These are phyloP conservation scores for Molossus molossus DNA, from an alignment of 2,797 vertebrate genomes.

Conservation along the genomic window DNA sequence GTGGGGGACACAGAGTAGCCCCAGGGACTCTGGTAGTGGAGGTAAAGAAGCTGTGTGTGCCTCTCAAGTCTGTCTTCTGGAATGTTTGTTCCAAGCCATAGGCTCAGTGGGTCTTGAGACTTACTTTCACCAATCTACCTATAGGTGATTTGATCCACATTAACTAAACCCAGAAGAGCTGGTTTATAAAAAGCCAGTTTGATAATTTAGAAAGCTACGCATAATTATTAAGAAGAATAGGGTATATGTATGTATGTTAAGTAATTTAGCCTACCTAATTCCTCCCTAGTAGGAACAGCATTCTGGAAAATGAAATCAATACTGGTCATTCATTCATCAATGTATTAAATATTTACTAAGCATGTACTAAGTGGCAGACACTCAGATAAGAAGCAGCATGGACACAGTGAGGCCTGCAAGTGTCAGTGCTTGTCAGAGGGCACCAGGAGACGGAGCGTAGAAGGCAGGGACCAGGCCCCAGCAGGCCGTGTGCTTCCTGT, in stretches of 20 bases:
- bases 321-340: neutral
- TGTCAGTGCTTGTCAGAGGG: neutral
- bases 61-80: neutral
- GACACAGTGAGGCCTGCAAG: neutral
- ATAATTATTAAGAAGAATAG: neutral
- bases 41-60: neutral
- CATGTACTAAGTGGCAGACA: neutral
- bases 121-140: neutral
- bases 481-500: neutral
- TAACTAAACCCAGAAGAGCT: constrained; percentile 40
- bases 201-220: neutral
- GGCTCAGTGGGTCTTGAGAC: neutral
- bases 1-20: no score
- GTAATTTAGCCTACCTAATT: neutral
- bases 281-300: neutral
- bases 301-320: constrained; percentile 20
- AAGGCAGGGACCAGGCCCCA: no score
- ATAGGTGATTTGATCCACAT: neutral
- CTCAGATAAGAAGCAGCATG: neutral
- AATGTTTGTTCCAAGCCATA: neutral
- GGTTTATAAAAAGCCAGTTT: neutral
- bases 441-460: neutral
- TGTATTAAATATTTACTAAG: constrained; percentile 17
- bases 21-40: neutral
- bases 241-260: neutral